Base-by-base conservation (phyloP, 2,888 invertebrate genomes). In the Palloptera scutellata region DNA sequence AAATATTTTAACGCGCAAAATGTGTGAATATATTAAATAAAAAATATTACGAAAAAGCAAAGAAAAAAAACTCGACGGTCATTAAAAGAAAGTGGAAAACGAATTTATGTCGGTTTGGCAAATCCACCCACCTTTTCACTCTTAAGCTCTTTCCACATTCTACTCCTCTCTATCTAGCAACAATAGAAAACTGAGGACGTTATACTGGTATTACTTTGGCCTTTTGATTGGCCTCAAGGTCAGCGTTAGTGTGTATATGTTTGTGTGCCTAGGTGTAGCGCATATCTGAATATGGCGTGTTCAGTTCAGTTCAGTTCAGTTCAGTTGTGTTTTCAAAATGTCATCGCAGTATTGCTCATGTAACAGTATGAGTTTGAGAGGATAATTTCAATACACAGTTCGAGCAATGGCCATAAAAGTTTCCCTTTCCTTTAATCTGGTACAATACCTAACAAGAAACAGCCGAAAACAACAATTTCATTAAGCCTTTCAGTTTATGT, bases 321-420 rank as follows among this genome's bases (percentile, higher is more conserved):
- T 30, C 3, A 30, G 30, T 30, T 61, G 63, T 55, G 48, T 72
- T 69, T 52, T 65, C 63, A 72, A 69, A 66, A 66, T 66, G 30
- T 61, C 43, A 53, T 48, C 58, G 60, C 65, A 70, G 72, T 64
- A 70, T 72, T 66, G n/a, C n/a, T n/a, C n/a, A 67, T 72, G 64
- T 67, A 30, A 48, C 17, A 15, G 40, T 19, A 59, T 57, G 51
- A 30, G 30, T 30, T 2, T 30, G 30, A 30, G 30, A 30, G 30
- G 30, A 6, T 30, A 30, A 30, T 30, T 30, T 30, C 6, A 30
- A 30, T 30, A 30, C 30, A 6, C 6, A 30, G 30, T 6, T 2
- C 30, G 6, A 30, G 30, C 30, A 30, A 4, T 30, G 30, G 6
- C 3, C 30, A 30, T 6, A 30, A 30, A 30, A 30, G 30, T 30